Evolutionary conservation across 1,140 invertebrate species (phyloP).

Genomic region (Psix sp.): DNA sequence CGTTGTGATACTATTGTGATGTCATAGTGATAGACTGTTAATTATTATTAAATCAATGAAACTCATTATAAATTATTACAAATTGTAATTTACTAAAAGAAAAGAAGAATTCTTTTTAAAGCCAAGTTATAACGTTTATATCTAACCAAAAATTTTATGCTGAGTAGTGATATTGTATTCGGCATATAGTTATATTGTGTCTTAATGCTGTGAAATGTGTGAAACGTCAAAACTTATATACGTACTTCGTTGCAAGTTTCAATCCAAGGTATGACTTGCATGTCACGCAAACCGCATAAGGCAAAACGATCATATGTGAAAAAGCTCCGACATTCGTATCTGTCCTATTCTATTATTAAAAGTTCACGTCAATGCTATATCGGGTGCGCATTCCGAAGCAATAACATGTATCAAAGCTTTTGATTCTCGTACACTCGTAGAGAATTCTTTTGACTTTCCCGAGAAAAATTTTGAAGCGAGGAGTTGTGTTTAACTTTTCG

Average conservation of each 20-base stretch:
- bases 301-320: background rate
- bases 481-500: too few relatives aligned
- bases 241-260: conserved; percentile 19
- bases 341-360: background rate
- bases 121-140: too few relatives aligned
- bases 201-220: conserved; percentile 28
- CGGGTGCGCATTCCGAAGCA: conserved; percentile 6
- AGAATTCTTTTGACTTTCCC: too few relatives aligned
- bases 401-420: conserved; percentile 17
- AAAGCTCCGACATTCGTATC: background rate
- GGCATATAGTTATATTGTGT: conserved; percentile 18
- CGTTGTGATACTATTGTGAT: too few relatives aligned
- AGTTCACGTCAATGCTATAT: background rate
- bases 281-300: conserved; percentile 19
- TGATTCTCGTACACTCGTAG: too few relatives aligned
- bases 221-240: conserved; percentile 25
- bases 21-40: too few relatives aligned
- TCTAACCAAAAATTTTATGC: conserved; percentile 14
- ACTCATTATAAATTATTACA: too few relatives aligned
- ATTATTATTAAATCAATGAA: too few relatives aligned
- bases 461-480: too few relatives aligned
- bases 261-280: conserved; percentile 40
- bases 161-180: conserved; percentile 24
- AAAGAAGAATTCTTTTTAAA: too few relatives aligned
- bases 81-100: too few relatives aligned